A percentile compares a stretch with the other conserved stretches of the same genome.
Evolutionary conservation across 2,113 vertebrate genomes (phyloP).

Genomic region (Xyliphius kryptos): DNA sequence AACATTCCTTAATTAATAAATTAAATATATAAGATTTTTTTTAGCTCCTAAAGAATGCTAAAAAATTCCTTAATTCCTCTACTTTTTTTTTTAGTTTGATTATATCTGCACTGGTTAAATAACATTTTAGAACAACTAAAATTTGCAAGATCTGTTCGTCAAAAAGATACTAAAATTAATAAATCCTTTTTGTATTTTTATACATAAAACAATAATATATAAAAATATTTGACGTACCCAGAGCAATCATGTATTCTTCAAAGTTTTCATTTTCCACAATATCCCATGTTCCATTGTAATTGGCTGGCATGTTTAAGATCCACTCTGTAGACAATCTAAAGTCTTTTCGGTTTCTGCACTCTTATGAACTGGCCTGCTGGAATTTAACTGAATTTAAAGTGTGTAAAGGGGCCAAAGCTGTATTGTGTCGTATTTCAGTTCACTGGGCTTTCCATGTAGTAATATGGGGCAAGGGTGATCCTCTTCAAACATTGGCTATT

Average conservation of each 20-base stretch:
- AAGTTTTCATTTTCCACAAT: slow-evolving; percentile 75
- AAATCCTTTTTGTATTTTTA: too few relatives aligned
- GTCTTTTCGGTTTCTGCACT: slow-evolving; percentile 1
- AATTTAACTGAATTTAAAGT: slow-evolving; percentile 13
- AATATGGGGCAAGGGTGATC: slow-evolving; percentile 54
- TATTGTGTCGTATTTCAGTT: slow-evolving; percentile 18
- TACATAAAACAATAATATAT: background rate
- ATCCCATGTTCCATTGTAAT: slow-evolving; percentile 80
- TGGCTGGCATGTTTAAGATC: slow-evolving; percentile 59
- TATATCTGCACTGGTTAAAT: too few relatives aligned
- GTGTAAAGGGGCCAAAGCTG: slow-evolving; percentile 10
- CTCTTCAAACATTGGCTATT: slow-evolving; percentile 29
- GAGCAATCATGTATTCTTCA: slow-evolving; percentile 74
- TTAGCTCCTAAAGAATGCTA: too few relatives aligned
- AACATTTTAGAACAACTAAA: too few relatives aligned
- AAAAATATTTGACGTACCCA: slow-evolving; percentile 64
- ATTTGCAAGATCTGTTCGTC: too few relatives aligned
- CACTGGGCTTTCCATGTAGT: slow-evolving; percentile 31
- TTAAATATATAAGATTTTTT: too few relatives aligned
- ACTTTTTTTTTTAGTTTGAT: too few relatives aligned
- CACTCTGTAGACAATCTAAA: background rate
- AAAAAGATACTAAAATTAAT: too few relatives aligned
- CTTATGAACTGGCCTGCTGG: background rate
- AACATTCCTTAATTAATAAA: too few relatives aligned
- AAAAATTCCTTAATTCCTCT: too few relatives aligned